Percentiles rank a stretch among this genome's conserved stretches.
Conservation (phyloP, 1,140 invertebrate genomes). For the Drosophila kikkawai region DNA sequence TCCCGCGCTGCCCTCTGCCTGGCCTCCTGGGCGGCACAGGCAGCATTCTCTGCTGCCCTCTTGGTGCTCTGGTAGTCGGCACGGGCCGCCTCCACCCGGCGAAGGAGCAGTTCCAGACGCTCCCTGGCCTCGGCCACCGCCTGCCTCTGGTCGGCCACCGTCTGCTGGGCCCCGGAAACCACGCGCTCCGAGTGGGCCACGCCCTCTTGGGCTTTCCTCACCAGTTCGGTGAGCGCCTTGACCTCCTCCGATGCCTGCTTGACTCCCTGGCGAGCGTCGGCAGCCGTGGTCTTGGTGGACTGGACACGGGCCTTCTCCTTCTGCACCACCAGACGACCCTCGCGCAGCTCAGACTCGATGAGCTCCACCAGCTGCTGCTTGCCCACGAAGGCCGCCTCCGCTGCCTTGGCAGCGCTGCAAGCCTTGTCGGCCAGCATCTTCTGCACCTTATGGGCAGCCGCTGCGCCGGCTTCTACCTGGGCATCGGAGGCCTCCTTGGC, state of each 20-base stretch:
- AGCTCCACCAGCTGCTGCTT: slow-evolving; percentile 88
- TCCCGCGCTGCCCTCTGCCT: slow-evolving; percentile 40
- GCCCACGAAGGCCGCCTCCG: slow-evolving; percentile 87
- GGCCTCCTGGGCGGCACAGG: slow-evolving; percentile 87
- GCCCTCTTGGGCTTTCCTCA: slow-evolving; percentile 85
- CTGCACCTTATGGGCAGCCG: background rate
- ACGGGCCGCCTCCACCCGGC: slow-evolving; percentile 87
- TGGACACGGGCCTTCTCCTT: slow-evolving; percentile 87
- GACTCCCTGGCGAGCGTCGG: slow-evolving; percentile 87
- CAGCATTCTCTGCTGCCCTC: slow-evolving; percentile 87
- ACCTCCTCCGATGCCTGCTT: slow-evolving; percentile 86
- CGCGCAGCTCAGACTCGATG: slow-evolving; percentile 87
- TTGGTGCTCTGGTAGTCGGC: slow-evolving; percentile 87
- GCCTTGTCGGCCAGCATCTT: slow-evolving; percentile 87
- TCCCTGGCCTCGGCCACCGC: slow-evolving; percentile 88
- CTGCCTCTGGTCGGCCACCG: slow-evolving; percentile 87
- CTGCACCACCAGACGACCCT: slow-evolving; percentile 88
- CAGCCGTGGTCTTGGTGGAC: slow-evolving; percentile 87
- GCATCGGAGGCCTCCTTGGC: slow-evolving; percentile 87
- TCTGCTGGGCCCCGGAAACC: slow-evolving; percentile 86
- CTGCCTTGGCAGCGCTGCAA: slow-evolving; percentile 88
- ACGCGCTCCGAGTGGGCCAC: slow-evolving; percentile 87
- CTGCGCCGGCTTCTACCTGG: background rate
- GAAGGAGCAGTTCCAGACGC: slow-evolving; percentile 87
- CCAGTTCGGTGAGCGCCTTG: slow-evolving; percentile 27